Evolutionary conservation across 2,797 vertebrate genomes (phyloP), one percentile per base, ranked within the genome.

Genomic region (Esox masquinongy): DNA sequence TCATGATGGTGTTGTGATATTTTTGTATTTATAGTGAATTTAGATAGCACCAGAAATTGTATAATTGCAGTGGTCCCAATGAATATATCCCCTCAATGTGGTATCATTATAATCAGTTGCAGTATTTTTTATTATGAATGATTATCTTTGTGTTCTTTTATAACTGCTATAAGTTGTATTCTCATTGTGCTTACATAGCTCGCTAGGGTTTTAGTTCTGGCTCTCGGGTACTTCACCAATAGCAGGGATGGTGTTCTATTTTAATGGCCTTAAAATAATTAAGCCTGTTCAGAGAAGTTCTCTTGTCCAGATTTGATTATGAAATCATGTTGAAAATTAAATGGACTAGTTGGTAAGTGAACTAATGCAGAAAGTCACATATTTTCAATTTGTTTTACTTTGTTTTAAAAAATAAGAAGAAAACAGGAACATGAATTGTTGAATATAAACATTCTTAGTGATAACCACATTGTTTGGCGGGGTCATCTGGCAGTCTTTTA

Each of bases 11-110:
- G 92, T 92, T 94, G 94, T 95, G 94, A 92, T 92, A 91, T 96
- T 96, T 97, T 97, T 97, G 91, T 96, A 97, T 93, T 92, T 93
- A 93, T 87, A 92, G 88, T 92, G 92, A 93, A 82, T 89, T 88
- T 90, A 91, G 91, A 85, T 88, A 85, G 73, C 79, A 89, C 77
- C 77, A 88, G 80, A 86, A 70, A 77, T 69, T 68, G 77, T 74
- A 70, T 75, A 74, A 43, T n/a, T 72, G 56, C 75, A 74, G 72
- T 74, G 64, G 68, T 78, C 73, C 77, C 59, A 66, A 68, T 80
- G 74, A 86, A 71, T 80, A 56, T 79, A 74, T 80, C 49, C 34
- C 75, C 76, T 80, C 69, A 82, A 76, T 89, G 75, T 85, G 81
- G 80, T 84, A 80, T 80, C 68, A 74, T 75, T 71, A 76, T 77